These are phyloP conservation scores for Callosobruchus maculatus DNA, from an alignment of 2,888 invertebrate genomes.

Conservation along the genomic window DNA sequence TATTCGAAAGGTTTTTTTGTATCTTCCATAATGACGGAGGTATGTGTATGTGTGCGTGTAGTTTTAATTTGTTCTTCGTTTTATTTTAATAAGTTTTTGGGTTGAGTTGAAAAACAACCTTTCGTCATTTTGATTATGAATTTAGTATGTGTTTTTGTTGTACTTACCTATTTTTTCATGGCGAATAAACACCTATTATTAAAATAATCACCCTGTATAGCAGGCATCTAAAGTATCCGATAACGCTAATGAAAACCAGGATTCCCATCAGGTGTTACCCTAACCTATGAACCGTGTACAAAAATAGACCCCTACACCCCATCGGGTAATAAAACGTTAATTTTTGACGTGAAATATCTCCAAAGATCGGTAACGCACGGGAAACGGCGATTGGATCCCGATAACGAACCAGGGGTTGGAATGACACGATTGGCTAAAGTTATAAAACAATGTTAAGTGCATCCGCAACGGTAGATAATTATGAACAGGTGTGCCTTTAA, in stretches of 20 bases:
- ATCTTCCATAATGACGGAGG: too few species aligned
- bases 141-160: too few species aligned
- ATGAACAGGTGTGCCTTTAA: slow-evolving; percentile 24
- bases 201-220: too few species aligned
- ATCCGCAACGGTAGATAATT: slow-evolving; percentile 10
- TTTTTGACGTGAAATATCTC: neutral
- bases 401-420: neutral
- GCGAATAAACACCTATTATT: too few species aligned
- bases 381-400: neutral
- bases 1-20: too few species aligned
- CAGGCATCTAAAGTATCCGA: neutral
- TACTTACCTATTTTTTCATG: too few species aligned
- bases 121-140: too few species aligned
- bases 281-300: neutral
- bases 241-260: neutral
- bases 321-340: neutral
- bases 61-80: too few species aligned
- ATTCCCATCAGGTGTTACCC: neutral
- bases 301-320: neutral
- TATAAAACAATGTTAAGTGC: slow-evolving; percentile 10
- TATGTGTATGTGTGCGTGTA: too few species aligned
- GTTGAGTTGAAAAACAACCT: too few species aligned
- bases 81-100: too few species aligned
- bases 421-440: neutral
- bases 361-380: neutral